Evolutionary conservation across 2,888 invertebrate species (phyloP).

Genomic region (Scaptomyza caliginosa): DNA sequence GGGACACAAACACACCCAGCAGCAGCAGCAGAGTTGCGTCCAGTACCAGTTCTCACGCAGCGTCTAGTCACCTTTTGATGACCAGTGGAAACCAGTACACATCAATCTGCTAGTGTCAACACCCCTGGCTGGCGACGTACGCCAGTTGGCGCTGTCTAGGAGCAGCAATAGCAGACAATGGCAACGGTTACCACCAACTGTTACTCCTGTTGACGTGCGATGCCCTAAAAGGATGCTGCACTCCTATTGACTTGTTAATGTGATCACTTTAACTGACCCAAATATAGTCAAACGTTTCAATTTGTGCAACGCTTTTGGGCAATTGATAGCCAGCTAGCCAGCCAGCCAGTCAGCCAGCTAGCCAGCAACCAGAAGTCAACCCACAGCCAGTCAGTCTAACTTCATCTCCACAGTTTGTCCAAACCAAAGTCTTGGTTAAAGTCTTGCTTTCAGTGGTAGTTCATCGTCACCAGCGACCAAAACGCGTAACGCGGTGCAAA

Average conservation of each 20-base stretch:
- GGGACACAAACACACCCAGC: constrained; percentile 56
- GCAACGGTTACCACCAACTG: constrained; percentile 63
- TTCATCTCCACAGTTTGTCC: constrained; percentile 14
- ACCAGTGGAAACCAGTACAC: constrained; percentile 68
- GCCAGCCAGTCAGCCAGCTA: no score
- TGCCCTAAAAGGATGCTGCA: constrained; percentile 82
- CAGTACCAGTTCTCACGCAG: constrained; percentile 73
- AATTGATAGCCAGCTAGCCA: constrained; percentile 73
- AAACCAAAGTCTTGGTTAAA: constrained; percentile 5
- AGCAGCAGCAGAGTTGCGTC: constrained; percentile 2
- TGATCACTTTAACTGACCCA: constrained; percentile 82
- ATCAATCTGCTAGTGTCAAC: constrained; percentile 76
- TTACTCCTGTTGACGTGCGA: constrained; percentile 70
- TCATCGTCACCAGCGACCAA: constrained; percentile 72
- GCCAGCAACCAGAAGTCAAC: constrained; percentile 60
- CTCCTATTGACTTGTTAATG: constrained; percentile 82
- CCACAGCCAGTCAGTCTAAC: constrained; percentile 43
- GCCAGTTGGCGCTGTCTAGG: constrained; percentile 32
- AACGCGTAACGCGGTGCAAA: constrained; percentile 75
- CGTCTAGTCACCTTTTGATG: constrained; percentile 65
- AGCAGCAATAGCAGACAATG: constrained; percentile 31
- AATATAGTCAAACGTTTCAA: constrained; percentile 83
- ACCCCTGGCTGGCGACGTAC: constrained; percentile 56
- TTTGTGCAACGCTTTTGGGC: constrained; percentile 81
- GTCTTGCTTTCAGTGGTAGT: constrained; percentile 43